Evolutionary conservation across 2,888 invertebrate genomes (phyloP).

Genomic region (Thysanoteuthis rhombus): DNA sequence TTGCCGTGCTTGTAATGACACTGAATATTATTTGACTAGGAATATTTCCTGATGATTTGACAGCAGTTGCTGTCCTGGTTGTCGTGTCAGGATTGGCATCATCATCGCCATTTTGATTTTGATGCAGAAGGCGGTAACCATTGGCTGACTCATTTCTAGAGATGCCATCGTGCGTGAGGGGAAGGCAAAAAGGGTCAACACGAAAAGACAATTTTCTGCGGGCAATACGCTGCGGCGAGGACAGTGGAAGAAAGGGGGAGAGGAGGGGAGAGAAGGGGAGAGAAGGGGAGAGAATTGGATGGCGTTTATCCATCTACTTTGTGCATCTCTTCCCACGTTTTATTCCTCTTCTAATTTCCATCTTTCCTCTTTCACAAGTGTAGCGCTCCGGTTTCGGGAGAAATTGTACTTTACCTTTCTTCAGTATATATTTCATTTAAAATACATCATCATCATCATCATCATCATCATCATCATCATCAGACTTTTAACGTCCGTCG

Average conservation of each 20-base stretch:
- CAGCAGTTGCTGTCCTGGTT: neutral
- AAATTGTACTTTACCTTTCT: neutral
- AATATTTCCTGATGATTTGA: neutral
- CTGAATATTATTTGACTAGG: neutral
- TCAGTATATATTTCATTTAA: too few relatives aligned
- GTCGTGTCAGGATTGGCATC: neutral
- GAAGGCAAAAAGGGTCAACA: neutral
- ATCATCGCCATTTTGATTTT: too few relatives aligned
- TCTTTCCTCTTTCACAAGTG: neutral
- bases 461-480: too few relatives aligned
- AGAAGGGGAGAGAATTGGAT: neutral
- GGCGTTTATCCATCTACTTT: neutral
- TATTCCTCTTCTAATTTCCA: neutral
- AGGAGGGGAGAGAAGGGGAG: conserved; percentile 24
- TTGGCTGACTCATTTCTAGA: neutral
- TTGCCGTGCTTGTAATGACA: neutral
- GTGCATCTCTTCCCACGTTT: neutral
- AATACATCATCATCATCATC: too few relatives aligned
- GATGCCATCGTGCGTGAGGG: neutral
- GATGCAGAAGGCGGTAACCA: neutral
- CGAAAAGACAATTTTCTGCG: neutral
- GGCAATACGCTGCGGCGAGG: neutral
- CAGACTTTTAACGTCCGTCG: too few relatives aligned
- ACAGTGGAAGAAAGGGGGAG: conserved; percentile 32
- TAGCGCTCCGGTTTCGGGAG: neutral